Evolutionary conservation across 2,797 vertebrate genomes (phyloP), one percentile per base, ranked within the genome.

Genomic region (Choloepus didactylus): DNA sequence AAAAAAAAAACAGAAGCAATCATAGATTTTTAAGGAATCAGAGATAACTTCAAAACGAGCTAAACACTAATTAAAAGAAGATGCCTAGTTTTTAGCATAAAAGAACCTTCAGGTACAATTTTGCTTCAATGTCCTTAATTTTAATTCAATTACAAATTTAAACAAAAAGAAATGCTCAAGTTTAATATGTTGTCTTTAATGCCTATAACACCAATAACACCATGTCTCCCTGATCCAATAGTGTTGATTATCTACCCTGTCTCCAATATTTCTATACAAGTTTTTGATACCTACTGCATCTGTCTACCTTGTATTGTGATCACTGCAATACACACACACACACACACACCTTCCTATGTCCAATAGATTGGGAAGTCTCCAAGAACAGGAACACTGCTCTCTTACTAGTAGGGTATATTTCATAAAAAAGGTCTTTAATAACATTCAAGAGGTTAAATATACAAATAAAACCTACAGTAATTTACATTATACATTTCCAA

Each of bases 41-140:
- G 18, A 93, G 23, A 69, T 38, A 83, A 67, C 10, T 9, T 44
- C 31, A 91, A 94, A 89, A 87, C 84, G 19, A 79, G 15, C 31
- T 72, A 91, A 87, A 60, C 51, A 82, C 9, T 76, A 92, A 89
- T 23, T 91, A 62, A 92, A 92, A 75, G 38, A 84, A 93, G 83
- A 75, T 27, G 72, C 10, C 41, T 51, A 73, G 29, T 88, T 93
- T 62, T 79, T 93, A 92, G 62, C 7, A 93, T n/a, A 38, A 91
- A 90, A 46, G 31, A 72, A 89, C 49, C 56, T 51, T n/a, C 87
- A 6, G 69, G 76, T 70, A 72, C 14, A 79, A 91, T 76, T 89
- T 93, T 89, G 23, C 31, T 44, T 82, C 62, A 9, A 31, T 49
- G 46, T 72, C 18, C 46, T 21, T 72, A 59, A 80, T 41, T 91